These are phyloP conservation scores for Trachelus iudaicus DNA, from an alignment of 2,888 invertebrate species.

Conservation along the genomic window DNA sequence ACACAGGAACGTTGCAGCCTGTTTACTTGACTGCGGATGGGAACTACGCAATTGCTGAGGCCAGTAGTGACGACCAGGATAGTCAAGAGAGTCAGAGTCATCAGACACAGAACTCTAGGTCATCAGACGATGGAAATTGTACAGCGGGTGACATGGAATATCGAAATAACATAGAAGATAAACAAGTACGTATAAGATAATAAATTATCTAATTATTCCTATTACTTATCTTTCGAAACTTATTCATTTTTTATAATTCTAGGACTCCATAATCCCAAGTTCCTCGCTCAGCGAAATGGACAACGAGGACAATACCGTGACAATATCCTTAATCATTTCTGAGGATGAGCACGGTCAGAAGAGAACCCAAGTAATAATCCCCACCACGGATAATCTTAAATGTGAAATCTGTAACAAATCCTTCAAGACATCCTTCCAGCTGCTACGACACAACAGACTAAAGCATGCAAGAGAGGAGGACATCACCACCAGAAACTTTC, in stretches of 20 bases:
- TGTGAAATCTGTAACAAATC: slow-evolving; percentile 68
- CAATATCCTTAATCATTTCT: slow-evolving; percentile 64
- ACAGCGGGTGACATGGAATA: slow-evolving; percentile 41
- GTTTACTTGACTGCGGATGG: slow-evolving; percentile 62
- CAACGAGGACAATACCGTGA: slow-evolving; percentile 63
- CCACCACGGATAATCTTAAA: slow-evolving; percentile 59
- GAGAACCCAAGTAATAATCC: slow-evolving; percentile 66
- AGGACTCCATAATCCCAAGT: slow-evolving; percentile 36
- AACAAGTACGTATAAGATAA: neutral
- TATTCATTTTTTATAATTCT: slow-evolving; percentile 7
- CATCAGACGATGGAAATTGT: slow-evolving; percentile 42
- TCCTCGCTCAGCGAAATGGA: slow-evolving; percentile 41
- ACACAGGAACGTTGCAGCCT: slow-evolving; percentile 57
- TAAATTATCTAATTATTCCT: neutral
- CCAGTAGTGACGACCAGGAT: slow-evolving; percentile 51
- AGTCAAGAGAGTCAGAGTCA: slow-evolving; percentile 35
- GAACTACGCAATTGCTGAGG: slow-evolving; percentile 60
- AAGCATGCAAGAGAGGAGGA: slow-evolving; percentile 64
- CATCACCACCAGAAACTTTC: slow-evolving; percentile 61
- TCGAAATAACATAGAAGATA: neutral
- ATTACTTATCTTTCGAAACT: neutral
- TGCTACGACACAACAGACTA: slow-evolving; percentile 60
- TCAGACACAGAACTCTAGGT: slow-evolving; percentile 29
- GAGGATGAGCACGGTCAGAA: slow-evolving; percentile 65
- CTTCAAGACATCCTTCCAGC: slow-evolving; percentile 65